Conservation (phyloP, 1,140 invertebrate species). For the Magallana angulata region DNA sequence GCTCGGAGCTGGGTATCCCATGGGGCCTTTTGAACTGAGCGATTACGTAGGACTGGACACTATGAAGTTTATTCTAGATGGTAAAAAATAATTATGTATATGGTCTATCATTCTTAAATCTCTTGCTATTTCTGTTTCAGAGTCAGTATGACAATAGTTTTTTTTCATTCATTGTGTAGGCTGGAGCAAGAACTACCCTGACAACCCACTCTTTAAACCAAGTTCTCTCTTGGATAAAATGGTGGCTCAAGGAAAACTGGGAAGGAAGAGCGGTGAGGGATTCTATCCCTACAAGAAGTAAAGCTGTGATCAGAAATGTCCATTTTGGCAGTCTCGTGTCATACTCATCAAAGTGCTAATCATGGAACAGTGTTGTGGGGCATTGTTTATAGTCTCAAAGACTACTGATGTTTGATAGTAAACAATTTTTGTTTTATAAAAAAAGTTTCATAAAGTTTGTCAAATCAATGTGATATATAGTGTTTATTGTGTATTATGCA, state of each 20-base stretch:
- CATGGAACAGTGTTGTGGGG: not conserved
- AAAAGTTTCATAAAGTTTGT: too few species aligned
- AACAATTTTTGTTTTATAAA: too few species aligned
- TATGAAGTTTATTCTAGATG: slow-evolving; percentile 82
- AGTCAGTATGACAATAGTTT: not conserved
- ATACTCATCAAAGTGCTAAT: slow-evolving; percentile 21
- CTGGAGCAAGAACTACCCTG: slow-evolving; percentile 89
- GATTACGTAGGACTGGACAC: slow-evolving; percentile 90
- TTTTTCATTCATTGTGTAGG: slow-evolving; percentile 78
- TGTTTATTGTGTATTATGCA: too few species aligned
- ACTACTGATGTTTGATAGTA: not conserved
- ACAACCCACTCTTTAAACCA: slow-evolving; percentile 87
- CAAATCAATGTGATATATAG: too few species aligned
- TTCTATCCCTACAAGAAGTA: slow-evolving; percentile 83
- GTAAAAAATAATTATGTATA: slow-evolving; percentile 68
- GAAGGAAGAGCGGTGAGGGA: slow-evolving; percentile 91
- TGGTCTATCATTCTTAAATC: too few species aligned
- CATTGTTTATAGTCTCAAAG: not conserved
- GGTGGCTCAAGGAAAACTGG: slow-evolving; percentile 89
- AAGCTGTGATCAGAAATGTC: not conserved
- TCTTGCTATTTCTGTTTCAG: too few species aligned
- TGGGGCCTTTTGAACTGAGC: slow-evolving; percentile 90
- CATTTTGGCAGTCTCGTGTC: not conserved
- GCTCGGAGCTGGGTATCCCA: slow-evolving; percentile 90
- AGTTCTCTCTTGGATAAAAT: slow-evolving; percentile 85